A percentile compares a stretch with the other conserved stretches of the same genome.
phyloP scores from a whole-genome alignment of 2,888 invertebrate species.

The Leucophenga montana region DNA sequence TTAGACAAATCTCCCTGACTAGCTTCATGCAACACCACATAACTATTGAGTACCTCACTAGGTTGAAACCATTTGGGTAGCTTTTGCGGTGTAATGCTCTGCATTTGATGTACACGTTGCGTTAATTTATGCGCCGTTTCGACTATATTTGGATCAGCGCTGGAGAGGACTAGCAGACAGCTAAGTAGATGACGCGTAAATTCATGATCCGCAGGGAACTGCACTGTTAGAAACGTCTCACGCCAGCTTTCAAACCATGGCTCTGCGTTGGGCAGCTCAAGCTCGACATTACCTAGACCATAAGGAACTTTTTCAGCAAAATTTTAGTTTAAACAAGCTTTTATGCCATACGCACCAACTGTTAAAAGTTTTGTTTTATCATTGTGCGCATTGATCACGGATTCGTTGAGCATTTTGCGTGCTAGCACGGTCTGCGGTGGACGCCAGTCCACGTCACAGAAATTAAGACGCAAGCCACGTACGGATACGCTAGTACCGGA shows the following conservation, averaged over 20 bases:
- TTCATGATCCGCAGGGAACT: constrained; percentile 95
- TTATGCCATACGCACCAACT: constrained; percentile 73
- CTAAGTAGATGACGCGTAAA: constrained; percentile 92
- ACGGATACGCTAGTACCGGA: constrained; percentile 82
- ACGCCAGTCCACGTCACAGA: constrained; percentile 87
- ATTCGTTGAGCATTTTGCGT: constrained; percentile 88
- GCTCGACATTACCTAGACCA: constrained; percentile 74
- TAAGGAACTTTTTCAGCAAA: background rate
- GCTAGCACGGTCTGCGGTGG: constrained; percentile 88
- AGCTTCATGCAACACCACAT: constrained; percentile 91
- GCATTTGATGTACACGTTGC: constrained; percentile 86
- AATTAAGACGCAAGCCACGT: constrained; percentile 83
- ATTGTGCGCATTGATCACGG: constrained; percentile 78
- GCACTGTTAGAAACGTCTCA: constrained; percentile 89
- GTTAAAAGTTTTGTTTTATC: constrained; percentile 74
- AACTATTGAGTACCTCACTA: constrained; percentile 87
- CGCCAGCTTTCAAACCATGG: constrained; percentile 98
- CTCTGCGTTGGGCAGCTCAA: constrained; percentile 84
- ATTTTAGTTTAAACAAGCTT: constrained; percentile 10
- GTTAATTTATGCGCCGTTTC: constrained; percentile 87
- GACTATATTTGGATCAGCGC: constrained; percentile 83
- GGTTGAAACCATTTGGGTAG: constrained; percentile 87
- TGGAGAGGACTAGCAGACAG: constrained; percentile 84
- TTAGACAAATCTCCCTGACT: constrained; percentile 80
- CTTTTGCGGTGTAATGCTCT: constrained; percentile 83